Base-by-base conservation (phyloP, 1,140 invertebrate species). In the Temnothorax curvispinosus region DNA sequence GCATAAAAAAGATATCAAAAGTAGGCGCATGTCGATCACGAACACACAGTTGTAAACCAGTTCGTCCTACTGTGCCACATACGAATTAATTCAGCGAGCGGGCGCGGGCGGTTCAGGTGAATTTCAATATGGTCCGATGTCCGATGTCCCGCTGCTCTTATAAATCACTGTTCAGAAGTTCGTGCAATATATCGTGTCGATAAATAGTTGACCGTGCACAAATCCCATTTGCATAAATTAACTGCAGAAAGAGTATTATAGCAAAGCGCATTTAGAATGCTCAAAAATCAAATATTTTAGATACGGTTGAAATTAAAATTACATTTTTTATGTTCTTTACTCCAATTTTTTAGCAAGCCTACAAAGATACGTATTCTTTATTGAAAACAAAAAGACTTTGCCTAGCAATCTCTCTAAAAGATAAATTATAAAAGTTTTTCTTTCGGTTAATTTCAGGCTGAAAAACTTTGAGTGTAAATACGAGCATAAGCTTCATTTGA, bases 21-120 rank as follows among this genome's bases (percentile, higher is more conserved):
- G 90, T 91, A 90, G 88, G 60, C 44, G 62, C 41, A 65, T 38
- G 47, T 54, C 38, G 87, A 86, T 86, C 87, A 80, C 74, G 65
- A 84, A 80, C 21, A 75, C 67, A 64, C 32, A 44, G 47, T 84
- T 15, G 64, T 78, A 60, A 64, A 72, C 64, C 50, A n/a, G 80
- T 80, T 78, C 60, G 67, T 54, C 71, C 89, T 85, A 89, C 85
- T 91, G 89, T 87, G 85, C 87, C 54, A 87, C 84, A 90, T 91
- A 86, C 62, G 71, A 88, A 85, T 86, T 85, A 76, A 80, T 74
- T 41, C 85, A 58, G 67, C 54, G 18, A 64, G 67, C 60, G 50
- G 44, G 38, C 41, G 54, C 60, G 50, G 44, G 38, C 41, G 54
- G 18, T 38, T 27, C 69, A 54, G 35, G 58, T 74, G 87, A 90